Percentiles rank a stretch among this genome's conserved stretches.
Evolutionary conservation across 2,888 invertebrate species (phyloP).

Genomic region (Melipona bicolor): DNA sequence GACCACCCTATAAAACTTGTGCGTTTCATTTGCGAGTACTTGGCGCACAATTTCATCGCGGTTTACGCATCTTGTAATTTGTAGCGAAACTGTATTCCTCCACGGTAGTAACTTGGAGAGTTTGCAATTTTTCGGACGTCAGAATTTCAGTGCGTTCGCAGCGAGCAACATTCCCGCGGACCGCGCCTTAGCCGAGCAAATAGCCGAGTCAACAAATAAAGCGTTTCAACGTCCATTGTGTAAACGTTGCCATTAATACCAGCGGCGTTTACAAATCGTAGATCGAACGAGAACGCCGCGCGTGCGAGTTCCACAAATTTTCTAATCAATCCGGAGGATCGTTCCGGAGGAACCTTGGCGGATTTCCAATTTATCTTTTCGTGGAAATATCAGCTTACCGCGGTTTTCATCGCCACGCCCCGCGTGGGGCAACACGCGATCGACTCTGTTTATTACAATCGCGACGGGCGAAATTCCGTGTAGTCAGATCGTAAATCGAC

Average conservation of each 20-base stretch:
- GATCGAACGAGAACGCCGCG: neutral
- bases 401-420: neutral
- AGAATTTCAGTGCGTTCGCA: neutral
- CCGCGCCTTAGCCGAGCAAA: neutral
- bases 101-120: neutral
- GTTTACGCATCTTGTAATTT: too few species aligned
- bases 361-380: neutral
- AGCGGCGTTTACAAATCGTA: neutral
- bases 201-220: neutral
- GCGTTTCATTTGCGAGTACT: too few species aligned
- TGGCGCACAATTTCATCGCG: too few species aligned
- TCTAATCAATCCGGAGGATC: neutral
- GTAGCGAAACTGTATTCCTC: too few species aligned
- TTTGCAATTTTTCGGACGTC: neutral
- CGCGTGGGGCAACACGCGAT: neutral
- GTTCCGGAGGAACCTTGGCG: too few species aligned
- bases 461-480: slow-evolving; percentile 41
- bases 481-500: slow-evolving; percentile 28
- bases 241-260: neutral
- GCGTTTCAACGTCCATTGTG: neutral
- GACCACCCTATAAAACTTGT: too few species aligned
- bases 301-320: neutral
- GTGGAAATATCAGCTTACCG: neutral
- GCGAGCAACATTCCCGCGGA: neutral
- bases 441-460: slow-evolving; percentile 11